Conservation (phyloP, 2,888 invertebrate species). For the Mantis religiosa region DNA sequence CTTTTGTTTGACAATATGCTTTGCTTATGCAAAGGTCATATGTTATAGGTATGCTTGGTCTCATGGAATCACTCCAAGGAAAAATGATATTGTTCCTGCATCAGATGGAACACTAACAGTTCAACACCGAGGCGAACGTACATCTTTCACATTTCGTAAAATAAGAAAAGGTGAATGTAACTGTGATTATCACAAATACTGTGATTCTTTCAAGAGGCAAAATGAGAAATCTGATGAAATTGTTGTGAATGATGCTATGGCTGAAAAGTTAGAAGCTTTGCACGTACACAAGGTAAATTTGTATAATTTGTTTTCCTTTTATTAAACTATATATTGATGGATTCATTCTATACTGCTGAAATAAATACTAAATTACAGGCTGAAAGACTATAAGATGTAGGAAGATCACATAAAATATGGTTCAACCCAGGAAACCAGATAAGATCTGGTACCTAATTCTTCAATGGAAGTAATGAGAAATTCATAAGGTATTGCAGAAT, state of each 20-base stretch:
- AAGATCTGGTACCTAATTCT: too few species aligned
- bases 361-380: too few species aligned
- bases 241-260: slow-evolving; percentile 48
- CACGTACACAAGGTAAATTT: slow-evolving; percentile 68
- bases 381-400: too few species aligned
- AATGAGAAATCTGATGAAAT: slow-evolving; percentile 30
- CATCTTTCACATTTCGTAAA: slow-evolving; percentile 85
- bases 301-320: not conserved
- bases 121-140: slow-evolving; percentile 54
- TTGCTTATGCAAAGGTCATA: too few species aligned
- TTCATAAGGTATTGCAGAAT: too few species aligned
- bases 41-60: slow-evolving; percentile 68
- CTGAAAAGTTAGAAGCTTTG: slow-evolving; percentile 62
- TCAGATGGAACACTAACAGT: slow-evolving; percentile 52
- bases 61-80: slow-evolving; percentile 82
- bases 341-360: too few species aligned
- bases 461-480: too few species aligned
- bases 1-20: too few species aligned
- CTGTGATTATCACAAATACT: slow-evolving; percentile 61
- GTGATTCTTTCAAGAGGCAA: slow-evolving; percentile 55
- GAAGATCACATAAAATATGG: too few species aligned
- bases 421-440: too few species aligned
- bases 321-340: not conserved
- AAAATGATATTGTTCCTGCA: slow-evolving; percentile 67
- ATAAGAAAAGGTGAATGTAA: slow-evolving; percentile 54